phyloP scores from a whole-genome alignment of 2,113 vertebrate genomes.

The Falco punctatus region DNA sequence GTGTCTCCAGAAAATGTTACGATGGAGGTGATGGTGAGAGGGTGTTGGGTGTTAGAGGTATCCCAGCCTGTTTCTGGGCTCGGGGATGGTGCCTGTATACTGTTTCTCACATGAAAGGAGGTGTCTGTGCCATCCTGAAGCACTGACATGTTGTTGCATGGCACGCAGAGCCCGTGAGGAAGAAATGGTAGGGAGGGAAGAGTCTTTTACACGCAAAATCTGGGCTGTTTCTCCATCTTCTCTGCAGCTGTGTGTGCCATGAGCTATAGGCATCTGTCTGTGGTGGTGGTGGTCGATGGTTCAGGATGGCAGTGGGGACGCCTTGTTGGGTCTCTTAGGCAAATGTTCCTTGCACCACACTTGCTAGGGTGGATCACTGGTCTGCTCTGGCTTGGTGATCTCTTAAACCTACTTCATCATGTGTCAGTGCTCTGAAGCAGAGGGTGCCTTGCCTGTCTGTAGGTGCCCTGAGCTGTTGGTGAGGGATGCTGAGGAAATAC shows the following conservation, averaged over 20 bases:
- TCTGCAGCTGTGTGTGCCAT: not conserved
- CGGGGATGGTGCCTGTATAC: not conserved
- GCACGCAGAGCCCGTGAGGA: not conserved
- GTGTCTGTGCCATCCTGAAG: not conserved
- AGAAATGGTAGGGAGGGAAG: not conserved
- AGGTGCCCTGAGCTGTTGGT: not conserved
- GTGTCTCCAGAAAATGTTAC: not conserved
- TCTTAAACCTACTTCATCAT: not conserved
- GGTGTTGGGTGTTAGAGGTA: not conserved
- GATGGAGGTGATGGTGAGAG: not conserved
- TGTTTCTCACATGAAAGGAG: not conserved
- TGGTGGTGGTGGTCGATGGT: not conserved
- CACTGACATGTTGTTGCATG: not conserved
- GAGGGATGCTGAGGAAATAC: not conserved
- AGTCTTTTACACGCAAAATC: accelerated
- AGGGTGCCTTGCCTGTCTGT: not conserved
- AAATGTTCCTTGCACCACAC: not conserved
- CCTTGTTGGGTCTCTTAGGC: not conserved
- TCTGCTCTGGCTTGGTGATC: not conserved
- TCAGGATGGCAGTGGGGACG: not conserved
- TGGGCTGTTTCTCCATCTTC: not conserved
- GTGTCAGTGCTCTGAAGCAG: not conserved
- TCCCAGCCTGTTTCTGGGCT: not conserved
- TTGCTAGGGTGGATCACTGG: not conserved
- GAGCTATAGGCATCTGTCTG: not conserved